These are phyloP conservation scores for Hemiprocne comata DNA, from an alignment of 2,113 vertebrate species.

Conservation along the genomic window DNA sequence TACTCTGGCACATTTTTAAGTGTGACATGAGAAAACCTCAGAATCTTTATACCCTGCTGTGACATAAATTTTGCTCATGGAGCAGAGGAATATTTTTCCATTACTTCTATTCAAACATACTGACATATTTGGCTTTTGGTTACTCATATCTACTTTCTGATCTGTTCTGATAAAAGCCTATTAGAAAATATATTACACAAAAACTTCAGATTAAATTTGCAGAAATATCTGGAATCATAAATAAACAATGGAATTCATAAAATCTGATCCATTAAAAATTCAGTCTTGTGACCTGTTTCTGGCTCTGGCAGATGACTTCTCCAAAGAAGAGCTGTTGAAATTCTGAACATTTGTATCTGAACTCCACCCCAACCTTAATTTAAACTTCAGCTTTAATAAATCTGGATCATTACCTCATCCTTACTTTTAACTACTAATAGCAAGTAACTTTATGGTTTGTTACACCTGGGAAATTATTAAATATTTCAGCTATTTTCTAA, in stretches of 20 bases:
- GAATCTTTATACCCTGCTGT: neutral
- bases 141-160: neutral
- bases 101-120: neutral
- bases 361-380: neutral
- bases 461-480: neutral
- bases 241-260: neutral
- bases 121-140: neutral
- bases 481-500: constrained; percentile 6
- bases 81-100: neutral
- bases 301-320: neutral
- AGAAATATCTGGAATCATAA: neutral
- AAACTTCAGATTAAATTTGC: neutral
- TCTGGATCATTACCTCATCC: neutral
- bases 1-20: neutral
- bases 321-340: neutral
- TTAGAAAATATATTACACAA: neutral
- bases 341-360: neutral
- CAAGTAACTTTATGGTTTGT: neutral
- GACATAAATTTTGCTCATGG: neutral
- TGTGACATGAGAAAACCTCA: neutral
- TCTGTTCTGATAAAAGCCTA: neutral
- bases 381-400: constrained; percentile 1
- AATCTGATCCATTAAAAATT: neutral
- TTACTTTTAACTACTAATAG: neutral
- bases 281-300: neutral